A percentile compares a stretch with the other conserved stretches of the same genome.
These are phyloP conservation scores for Myrmecophaga tridactyla DNA, from an alignment of 2,113 vertebrate genomes.

Conservation along the genomic window DNA sequence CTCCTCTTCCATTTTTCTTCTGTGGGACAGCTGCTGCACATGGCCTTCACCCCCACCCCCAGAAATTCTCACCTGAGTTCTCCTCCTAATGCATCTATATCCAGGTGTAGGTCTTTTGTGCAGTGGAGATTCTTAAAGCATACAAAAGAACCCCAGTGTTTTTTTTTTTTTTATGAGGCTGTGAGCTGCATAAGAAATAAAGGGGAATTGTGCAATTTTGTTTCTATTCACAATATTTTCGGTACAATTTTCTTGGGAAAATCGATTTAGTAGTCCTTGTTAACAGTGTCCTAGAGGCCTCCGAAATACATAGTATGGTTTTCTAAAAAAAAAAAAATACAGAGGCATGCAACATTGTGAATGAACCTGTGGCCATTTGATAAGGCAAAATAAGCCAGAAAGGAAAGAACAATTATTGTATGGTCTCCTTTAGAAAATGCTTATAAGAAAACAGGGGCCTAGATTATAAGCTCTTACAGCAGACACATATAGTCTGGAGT, in stretches of 20 bases:
- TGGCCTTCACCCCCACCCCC: neutral
- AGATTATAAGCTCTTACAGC: too few relatives aligned
- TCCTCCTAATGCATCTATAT: neutral
- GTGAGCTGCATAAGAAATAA: constrained; percentile 8
- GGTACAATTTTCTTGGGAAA: neutral
- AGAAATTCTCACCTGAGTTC: neutral
- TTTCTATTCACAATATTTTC: constrained; percentile 39
- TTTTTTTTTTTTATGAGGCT: constrained; percentile 1
- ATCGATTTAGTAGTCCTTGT: constrained; percentile 21
- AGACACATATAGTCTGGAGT: too few relatives aligned
- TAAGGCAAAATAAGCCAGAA: too few relatives aligned
- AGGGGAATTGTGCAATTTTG: neutral
- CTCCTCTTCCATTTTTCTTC: neutral
- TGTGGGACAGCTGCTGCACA: neutral
- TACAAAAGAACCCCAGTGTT: neutral
- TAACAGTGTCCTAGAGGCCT: constrained; percentile 36
- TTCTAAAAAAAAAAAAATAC: neutral
- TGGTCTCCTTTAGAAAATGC: too few relatives aligned
- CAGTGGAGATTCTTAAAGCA: neutral
- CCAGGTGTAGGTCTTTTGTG: constrained; percentile 19
- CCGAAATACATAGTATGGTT: neutral
- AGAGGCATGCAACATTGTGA: too few relatives aligned
- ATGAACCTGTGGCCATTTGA: too few relatives aligned
- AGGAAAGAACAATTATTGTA: too few relatives aligned
- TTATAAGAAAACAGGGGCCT: too few relatives aligned